Conservation (phyloP, 2,888 invertebrate genomes). For the Eristalis intricaria region DNA sequence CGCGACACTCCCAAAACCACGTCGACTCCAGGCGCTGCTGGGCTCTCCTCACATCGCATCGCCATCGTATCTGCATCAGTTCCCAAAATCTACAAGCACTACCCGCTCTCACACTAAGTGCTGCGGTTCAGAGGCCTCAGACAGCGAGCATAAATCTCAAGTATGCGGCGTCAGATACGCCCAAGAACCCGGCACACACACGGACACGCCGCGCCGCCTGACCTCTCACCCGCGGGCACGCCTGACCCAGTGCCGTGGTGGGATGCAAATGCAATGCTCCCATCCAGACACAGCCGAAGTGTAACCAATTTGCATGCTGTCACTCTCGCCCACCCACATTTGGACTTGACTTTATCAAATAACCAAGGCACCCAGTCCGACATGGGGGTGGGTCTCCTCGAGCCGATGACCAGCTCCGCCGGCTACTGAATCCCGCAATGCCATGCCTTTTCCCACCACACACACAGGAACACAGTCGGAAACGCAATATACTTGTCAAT, state of each 20-base stretch:
- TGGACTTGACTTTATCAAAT: slow-evolving; percentile 68
- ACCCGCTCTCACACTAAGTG: background rate
- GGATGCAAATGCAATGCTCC: background rate
- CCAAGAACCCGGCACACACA: background rate
- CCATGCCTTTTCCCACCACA: slow-evolving; percentile 51
- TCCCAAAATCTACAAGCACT: background rate
- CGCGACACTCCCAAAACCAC: background rate
- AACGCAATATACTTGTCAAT: slow-evolving; percentile 67
- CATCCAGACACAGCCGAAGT: background rate
- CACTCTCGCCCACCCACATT: slow-evolving; percentile 65
- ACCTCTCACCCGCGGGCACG: background rate
- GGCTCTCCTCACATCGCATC: too few species aligned
- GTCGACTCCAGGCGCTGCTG: background rate
- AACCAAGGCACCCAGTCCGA: slow-evolving; percentile 18
- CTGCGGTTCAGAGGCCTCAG: background rate
- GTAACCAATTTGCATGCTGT: slow-evolving; percentile 57
- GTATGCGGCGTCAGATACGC: background rate
- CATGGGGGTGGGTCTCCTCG: too few species aligned
- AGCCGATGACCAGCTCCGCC: slow-evolving; percentile 26
- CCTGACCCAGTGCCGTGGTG: background rate
- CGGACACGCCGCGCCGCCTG: background rate
- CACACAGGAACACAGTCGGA: slow-evolving; percentile 28
- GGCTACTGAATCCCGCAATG: slow-evolving; percentile 55
- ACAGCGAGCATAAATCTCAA: background rate
- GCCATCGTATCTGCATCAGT: background rate